These are phyloP conservation scores for Emydoidea blandingii DNA, from an alignment of 2,797 vertebrate species.

Conservation along the genomic window DNA sequence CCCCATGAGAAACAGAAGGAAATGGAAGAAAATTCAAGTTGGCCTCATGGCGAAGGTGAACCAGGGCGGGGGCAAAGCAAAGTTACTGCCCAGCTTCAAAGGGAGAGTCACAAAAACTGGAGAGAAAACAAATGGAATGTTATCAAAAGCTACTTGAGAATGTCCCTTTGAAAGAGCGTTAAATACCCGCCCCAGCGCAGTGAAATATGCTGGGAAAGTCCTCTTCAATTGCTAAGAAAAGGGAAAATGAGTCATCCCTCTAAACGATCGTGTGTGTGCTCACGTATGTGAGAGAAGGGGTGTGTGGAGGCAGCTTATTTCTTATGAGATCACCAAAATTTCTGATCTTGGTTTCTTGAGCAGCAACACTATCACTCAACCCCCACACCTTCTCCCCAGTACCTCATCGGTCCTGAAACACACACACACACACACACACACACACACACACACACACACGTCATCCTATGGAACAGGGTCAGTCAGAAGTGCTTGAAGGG, in stretches of 20 bases:
- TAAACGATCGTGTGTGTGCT: fast-evolving
- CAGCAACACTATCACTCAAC: neutral
- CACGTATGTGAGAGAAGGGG: neutral
- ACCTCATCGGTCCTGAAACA: neutral
- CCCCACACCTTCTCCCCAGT: neutral
- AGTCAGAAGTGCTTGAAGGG: neutral
- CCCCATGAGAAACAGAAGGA: neutral
- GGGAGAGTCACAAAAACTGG: constrained; percentile 14
- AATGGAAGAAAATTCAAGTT: neutral
- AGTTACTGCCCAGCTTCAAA: neutral
- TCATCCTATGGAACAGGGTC: fast-evolving
- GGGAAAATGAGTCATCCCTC: neutral
- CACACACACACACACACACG: neutral
- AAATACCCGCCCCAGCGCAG: neutral
- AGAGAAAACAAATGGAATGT: constrained; percentile 22
- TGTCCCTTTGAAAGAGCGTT: neutral
- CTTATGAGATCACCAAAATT: neutral
- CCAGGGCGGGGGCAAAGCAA: neutral
- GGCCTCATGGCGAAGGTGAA: neutral
- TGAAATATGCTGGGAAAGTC: neutral
- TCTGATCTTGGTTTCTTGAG: neutral
- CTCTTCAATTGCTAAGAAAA: constrained; percentile 19
- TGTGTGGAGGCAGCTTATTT: neutral
- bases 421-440: neutral
- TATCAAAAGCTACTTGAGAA: constrained; percentile 41